A percentile compares a stretch with the other conserved stretches of the same genome.
Conservation (phyloP, 2,797 vertebrate species). For the Coreius guichenoti region DNA sequence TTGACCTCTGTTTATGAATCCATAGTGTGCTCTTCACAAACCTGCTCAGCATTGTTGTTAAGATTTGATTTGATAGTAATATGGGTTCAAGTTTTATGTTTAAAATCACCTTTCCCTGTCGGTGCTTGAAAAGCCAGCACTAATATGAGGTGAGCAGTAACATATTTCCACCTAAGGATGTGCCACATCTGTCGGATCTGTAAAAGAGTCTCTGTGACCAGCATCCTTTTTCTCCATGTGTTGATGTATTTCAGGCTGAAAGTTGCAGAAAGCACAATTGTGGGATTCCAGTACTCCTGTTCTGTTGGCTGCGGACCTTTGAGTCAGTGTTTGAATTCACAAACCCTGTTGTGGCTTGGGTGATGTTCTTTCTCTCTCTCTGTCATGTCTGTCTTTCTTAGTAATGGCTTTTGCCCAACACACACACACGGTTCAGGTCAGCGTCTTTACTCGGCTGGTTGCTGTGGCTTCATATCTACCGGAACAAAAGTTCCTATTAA, state of each 20-base stretch:
- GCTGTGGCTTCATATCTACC: slow-evolving; percentile 14
- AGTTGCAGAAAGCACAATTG: neutral
- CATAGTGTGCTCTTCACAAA: neutral
- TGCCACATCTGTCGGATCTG: neutral
- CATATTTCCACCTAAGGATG: neutral
- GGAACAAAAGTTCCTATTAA: slow-evolving; percentile 36
- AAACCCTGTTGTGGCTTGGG: neutral
- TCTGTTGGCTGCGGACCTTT: neutral
- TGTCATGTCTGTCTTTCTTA: neutral
- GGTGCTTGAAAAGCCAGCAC: neutral
- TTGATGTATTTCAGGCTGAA: neutral
- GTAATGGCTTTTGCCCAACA: neutral
- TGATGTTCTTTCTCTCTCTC: neutral
- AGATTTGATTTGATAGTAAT: neutral
- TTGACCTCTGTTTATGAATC: neutral
- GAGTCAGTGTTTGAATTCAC: slow-evolving; percentile 10
- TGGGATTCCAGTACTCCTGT: neutral
- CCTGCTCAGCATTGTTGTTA: neutral
- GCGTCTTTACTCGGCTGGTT: slow-evolving; percentile 11
- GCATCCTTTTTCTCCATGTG: neutral
- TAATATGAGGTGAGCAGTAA: neutral
- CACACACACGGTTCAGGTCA: neutral
- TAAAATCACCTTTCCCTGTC: neutral
- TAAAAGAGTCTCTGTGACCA: neutral
- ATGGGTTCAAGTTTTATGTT: neutral